A percentile compares a stretch with the other conserved stretches of the same genome.
phyloP scores from a whole-genome alignment of 37 sponge, comb jelly and placozoan genomes.

The Spongilla lacustris region DNA sequence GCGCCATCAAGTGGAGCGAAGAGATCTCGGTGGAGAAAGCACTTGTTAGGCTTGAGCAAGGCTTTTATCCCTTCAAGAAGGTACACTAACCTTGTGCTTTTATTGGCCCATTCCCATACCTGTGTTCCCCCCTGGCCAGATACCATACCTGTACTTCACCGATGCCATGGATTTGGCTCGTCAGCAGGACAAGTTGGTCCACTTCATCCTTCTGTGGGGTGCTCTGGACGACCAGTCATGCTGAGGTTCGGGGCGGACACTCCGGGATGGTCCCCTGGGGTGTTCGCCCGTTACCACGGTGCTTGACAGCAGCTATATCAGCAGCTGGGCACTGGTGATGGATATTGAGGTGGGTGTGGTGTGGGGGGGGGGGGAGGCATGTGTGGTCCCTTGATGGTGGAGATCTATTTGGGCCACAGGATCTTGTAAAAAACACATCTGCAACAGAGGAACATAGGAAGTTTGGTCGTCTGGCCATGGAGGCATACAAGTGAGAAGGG shows the following conservation, averaged over 20 bases:
- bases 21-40: slow-evolving; percentile 74
- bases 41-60: slow-evolving; percentile 44
- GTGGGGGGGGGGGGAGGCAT: background rate
- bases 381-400: background rate
- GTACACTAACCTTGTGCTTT: slow-evolving; percentile 4
- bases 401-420: slow-evolving; percentile 13
- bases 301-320: slow-evolving; percentile 76
- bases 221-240: slow-evolving; percentile 97
- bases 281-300: slow-evolving; percentile 81
- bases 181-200: slow-evolving; percentile 75
- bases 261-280: slow-evolving; percentile 89
- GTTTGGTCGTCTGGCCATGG: slow-evolving; percentile 60
- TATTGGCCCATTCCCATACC: background rate
- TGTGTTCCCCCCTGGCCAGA: slow-evolving; percentile 28
- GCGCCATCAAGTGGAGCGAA: slow-evolving; percentile 57
- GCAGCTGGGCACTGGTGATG: slow-evolving; percentile 82
- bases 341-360: slow-evolving; percentile 65
- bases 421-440: slow-evolving; percentile 45
- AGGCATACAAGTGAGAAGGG: slow-evolving; percentile 2
- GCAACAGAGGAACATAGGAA: slow-evolving; percentile 31
- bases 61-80: slow-evolving; percentile 86
- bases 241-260: slow-evolving; percentile 98
- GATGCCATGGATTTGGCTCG: slow-evolving; percentile 76
- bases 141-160: slow-evolving; percentile 71
- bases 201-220: slow-evolving; percentile 90